Percentiles rank a stretch among this genome's conserved stretches.
Conservation (phyloP, 2,113 vertebrate species). For the Zosterops borbonicus region DNA sequence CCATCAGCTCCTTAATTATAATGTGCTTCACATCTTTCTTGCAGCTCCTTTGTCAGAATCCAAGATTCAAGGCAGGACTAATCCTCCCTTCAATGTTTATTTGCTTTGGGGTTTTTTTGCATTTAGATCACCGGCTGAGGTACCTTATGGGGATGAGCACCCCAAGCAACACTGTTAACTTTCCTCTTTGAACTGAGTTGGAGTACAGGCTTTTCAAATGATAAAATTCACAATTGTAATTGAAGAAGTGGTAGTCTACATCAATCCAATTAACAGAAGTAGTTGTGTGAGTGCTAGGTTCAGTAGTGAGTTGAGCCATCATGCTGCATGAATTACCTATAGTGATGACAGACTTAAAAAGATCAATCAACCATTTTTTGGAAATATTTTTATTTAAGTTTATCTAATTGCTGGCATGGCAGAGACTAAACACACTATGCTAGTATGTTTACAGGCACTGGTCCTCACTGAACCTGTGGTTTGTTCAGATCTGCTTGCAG, state of each 20-base stretch:
- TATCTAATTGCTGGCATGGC: not conserved
- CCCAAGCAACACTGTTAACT: not conserved
- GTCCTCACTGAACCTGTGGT: rapidly evolving
- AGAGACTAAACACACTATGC: not conserved
- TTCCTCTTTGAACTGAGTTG: not conserved
- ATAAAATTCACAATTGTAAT: not conserved
- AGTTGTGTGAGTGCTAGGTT: not conserved
- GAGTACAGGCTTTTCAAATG: not conserved
- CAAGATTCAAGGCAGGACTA: not conserved
- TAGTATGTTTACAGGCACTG: not conserved
- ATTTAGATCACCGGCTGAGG: not conserved
- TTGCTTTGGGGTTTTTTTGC: not conserved
- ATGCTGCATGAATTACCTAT: not conserved
- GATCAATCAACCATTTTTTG: not conserved
- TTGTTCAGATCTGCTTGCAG: not conserved
- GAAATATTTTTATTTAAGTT: not conserved
- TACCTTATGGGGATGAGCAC: not conserved
- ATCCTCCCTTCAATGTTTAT: not conserved
- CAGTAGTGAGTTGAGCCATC: not conserved
- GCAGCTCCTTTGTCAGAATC: not conserved
- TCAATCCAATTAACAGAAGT: not conserved
- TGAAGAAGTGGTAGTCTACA: rapidly evolving
- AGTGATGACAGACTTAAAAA: not conserved
- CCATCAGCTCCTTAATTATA: not conserved
- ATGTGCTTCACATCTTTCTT: not conserved